Base-by-base conservation (phyloP, 2,113 vertebrate genomes). In the Eulemur rufifrons region DNA sequence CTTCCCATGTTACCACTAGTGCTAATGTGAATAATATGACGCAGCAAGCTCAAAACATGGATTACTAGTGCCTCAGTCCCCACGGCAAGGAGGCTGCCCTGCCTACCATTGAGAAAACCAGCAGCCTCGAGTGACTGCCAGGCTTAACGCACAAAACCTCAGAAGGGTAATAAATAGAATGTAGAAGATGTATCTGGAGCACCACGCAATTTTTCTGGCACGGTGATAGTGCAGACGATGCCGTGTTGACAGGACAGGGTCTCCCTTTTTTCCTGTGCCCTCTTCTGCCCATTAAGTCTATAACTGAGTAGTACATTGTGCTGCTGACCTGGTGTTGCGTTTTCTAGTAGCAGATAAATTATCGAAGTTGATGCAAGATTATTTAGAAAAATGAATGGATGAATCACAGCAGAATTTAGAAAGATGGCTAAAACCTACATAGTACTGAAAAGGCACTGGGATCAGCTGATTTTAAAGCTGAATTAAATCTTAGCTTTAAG, bases 331-430 rank as follows among this genome's bases (percentile, higher is more conserved):
- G 68, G 9, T 45, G 34, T 8, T 68, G 39, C 17, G 17, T 92
- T 92, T 59, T 73, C 77, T 76, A 17, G 50, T 1, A 47, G 14
- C 25, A 34, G 59, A 39, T 47, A 56, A 27, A 21, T n/a, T 56
- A 76, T 59, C 59, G 39, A 76, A 45, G 76, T 52, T 9, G 20
- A 76, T 83, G 32, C 17, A 68, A 83, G 50, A 59, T 77, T 89
- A 77, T 81, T 87, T 83, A 39, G 71, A 76, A 56, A 66, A 82
- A 39, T 45, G 39, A 39, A 61, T 25, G 59, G 18, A 52, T n/a
- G 50, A 95, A 39, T 88, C 50, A 83, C 50, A 69, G 84, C 64
- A 50, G 42, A 89, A 92, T 83, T 87, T 77, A 68, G 50, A 77
- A 73, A 76, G 59, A 74, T 88, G 89, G 50, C 32, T 83, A 92